phyloP scores from a whole-genome alignment of 1,140 invertebrate genomes.

The Lepeophtheirus salmonis region DNA sequence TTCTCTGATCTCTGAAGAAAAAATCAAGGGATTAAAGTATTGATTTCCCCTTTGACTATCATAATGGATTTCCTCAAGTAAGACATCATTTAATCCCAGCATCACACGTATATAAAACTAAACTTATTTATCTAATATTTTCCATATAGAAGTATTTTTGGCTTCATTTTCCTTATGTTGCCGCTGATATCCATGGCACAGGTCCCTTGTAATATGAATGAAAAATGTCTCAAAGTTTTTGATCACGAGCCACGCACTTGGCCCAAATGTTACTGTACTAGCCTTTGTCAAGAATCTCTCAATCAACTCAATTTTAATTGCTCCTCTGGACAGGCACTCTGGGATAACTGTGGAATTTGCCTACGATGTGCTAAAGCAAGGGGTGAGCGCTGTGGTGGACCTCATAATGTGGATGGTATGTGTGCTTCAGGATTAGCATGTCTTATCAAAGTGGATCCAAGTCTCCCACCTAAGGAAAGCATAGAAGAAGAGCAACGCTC shows the following conservation, averaged over 20 bases:
- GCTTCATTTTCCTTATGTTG: too few species aligned
- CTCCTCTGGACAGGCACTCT: neutral
- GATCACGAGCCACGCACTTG: neutral
- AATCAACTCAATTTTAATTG: neutral
- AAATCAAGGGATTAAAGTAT: too few species aligned
- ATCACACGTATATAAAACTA: too few species aligned
- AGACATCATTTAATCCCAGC: too few species aligned
- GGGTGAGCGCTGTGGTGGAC: neutral
- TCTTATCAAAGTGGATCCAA: neutral
- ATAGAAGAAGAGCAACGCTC: neutral
- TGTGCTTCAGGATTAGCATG: constrained; percentile 5
- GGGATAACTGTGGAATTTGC: neutral
- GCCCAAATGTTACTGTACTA: constrained; percentile 7
- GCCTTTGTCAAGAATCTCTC: neutral
- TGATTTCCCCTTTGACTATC: too few species aligned
- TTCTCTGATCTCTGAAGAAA: too few species aligned
- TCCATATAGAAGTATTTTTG: too few species aligned
- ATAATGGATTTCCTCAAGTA: too few species aligned
- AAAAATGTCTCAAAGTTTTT: constrained; percentile 7
- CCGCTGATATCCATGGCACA: too few species aligned
- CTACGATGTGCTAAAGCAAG: neutral
- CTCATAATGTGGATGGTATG: neutral
- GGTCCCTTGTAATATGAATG: neutral
- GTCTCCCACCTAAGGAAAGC: neutral
- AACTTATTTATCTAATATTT: too few species aligned